Percentiles rank a stretch among this genome's conserved stretches.
Evolutionary conservation across 2,797 vertebrate species (phyloP).

Genomic region (Glyptemys insculpta): DNA sequence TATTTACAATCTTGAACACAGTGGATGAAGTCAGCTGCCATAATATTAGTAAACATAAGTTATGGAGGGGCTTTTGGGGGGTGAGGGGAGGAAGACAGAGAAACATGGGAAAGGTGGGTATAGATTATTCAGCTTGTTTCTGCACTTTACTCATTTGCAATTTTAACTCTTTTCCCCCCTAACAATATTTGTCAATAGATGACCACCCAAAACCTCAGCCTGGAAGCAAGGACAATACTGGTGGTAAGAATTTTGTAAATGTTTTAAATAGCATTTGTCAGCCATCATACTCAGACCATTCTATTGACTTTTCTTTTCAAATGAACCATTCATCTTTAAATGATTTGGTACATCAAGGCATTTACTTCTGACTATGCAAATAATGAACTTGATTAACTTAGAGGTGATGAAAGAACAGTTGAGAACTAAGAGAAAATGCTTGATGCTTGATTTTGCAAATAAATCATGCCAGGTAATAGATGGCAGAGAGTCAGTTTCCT

Average conservation of each 20-base stretch:
- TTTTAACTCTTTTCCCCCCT: background rate
- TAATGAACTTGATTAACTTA: background rate
- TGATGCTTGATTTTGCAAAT: background rate
- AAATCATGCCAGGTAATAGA: background rate
- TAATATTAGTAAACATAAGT: background rate
- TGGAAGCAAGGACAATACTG: constrained; percentile 40
- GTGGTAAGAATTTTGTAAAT: constrained; percentile 35
- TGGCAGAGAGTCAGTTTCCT: background rate
- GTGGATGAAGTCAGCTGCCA: background rate
- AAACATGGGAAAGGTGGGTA: background rate
- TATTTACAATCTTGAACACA: background rate
- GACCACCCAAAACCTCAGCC: background rate
- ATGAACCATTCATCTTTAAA: background rate
- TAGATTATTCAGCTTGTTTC: background rate
- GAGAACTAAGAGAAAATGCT: background rate
- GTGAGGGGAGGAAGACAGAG: background rate
- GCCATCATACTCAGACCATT: background rate
- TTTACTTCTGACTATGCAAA: background rate
- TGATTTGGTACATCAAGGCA: background rate
- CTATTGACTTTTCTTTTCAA: background rate
- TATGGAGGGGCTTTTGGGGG: background rate
- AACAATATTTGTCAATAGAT: constrained; percentile 13
- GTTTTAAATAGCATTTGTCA: background rate
- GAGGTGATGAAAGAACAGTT: background rate
- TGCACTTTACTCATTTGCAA: background rate